A percentile compares a stretch with the other conserved stretches of the same genome.
Conservation (phyloP, 2,888 invertebrate species). For the Microchrysa polita region DNA sequence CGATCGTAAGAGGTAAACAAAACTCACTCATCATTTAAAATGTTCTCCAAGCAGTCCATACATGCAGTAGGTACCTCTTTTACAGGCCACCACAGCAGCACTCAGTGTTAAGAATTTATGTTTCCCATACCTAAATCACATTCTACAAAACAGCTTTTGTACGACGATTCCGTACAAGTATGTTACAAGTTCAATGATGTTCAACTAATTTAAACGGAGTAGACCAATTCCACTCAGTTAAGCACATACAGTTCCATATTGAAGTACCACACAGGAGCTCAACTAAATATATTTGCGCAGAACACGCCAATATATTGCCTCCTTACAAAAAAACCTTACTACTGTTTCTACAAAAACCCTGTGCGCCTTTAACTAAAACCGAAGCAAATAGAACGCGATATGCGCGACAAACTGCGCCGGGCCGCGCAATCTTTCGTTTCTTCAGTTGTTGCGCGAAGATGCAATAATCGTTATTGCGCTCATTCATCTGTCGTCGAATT, state of each 20-base stretch:
- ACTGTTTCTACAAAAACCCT: neutral
- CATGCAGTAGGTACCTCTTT: no score
- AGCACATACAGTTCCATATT: neutral
- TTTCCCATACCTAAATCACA: no score
- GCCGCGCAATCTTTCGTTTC: no score
- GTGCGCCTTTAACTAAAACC: neutral
- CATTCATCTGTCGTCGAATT: slow-evolving; percentile 48
- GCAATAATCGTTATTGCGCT: slow-evolving; percentile 40
- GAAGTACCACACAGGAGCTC: neutral
- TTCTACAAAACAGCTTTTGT: slow-evolving; percentile 6
- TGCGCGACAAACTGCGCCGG: no score
- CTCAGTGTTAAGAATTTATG: no score
- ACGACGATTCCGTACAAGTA: slow-evolving; percentile 13
- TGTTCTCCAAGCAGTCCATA: no score
- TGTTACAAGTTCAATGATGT: slow-evolving; percentile 28
- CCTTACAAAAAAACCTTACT: neutral
- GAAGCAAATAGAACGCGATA: neutral
- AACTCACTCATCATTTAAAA: no score
- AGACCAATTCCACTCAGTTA: neutral
- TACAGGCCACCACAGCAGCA: no score
- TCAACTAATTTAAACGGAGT: slow-evolving; percentile 37
- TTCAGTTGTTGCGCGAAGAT: slow-evolving; percentile 12
- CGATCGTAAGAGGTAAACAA: no score
- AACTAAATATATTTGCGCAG: neutral
- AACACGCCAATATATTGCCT: neutral